Conservation (phyloP, 2,797 vertebrate species). For the Diplodus sargus region DNA sequence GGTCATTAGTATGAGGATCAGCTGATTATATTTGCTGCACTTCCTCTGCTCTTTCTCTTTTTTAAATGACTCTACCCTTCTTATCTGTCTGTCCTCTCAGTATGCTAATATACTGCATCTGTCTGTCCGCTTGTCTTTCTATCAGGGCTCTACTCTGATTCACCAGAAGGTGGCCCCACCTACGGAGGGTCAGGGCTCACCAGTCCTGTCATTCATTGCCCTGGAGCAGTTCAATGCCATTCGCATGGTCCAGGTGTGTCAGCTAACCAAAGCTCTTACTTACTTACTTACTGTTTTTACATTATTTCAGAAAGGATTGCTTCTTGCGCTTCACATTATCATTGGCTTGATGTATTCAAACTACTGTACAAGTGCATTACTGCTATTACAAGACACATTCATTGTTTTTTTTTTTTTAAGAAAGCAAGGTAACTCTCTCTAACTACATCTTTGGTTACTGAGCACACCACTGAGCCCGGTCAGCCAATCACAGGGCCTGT, state of each 20-base stretch:
- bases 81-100: background rate
- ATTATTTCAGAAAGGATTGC: background rate
- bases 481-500: background rate
- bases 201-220: constrained; percentile 90
- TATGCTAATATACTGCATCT: background rate
- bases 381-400: background rate
- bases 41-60: background rate
- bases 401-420: background rate
- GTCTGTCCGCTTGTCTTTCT: constrained; percentile 23
- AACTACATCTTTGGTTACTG: background rate
- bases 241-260: constrained; percentile 89
- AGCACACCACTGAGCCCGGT: background rate
- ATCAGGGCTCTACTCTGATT: constrained; percentile 93
- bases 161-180: constrained; percentile 93
- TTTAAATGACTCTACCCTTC: background rate
- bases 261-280: background rate
- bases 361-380: background rate
- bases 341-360: background rate
- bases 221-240: constrained; percentile 94
- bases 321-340: background rate
- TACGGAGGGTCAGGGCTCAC: constrained; percentile 89
- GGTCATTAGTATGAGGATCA: background rate
- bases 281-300: background rate
- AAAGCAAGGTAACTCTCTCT: background rate
- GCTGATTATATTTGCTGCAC: background rate